Evolutionary conservation across 2,113 vertebrate genomes (phyloP), one percentile per base, ranked within the genome.

Genomic region (Albula glossodonta): DNA sequence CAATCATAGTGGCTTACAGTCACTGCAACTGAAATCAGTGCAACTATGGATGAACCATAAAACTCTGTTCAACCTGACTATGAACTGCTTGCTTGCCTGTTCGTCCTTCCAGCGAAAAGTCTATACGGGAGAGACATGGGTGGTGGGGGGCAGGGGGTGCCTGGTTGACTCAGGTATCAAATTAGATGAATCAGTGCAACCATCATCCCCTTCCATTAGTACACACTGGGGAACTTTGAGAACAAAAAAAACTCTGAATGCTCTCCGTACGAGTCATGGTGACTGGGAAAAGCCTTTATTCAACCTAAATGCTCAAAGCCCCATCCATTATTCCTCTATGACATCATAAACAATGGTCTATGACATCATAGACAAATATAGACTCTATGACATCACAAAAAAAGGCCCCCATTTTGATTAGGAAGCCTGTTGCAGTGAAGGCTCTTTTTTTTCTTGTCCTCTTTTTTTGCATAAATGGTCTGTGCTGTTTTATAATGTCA

Each of bases 401-500:
- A 80, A 6, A 10, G 60, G 10, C 15, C 25, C 17, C 57, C 41
- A 56, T 80, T 60, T 70, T 17, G 63, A 78, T 31, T 17, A 86
- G 70, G 70, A 41, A 60, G 51, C 56, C n/a, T 51, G 66, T 50
- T 15, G 48, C 82, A 53, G 41, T 83, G 51, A 82, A 60, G 51
- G 17, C 81, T 80, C 12, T 13, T 74, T 85, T 87, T 83, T 48
- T 19, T 15, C n/a, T 12, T 51, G 8, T 10, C 10, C 51, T 12
- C 53, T 85, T 41, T 56, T 56, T 22, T 13, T 15, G 22, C 66
- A 17, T 3, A 83, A 87, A 91, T 83, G 82, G 88, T 86, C 82
- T 88, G 89, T 86, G 80, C 82, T 86, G 90, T 87, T 92, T 89
- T 86, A 88, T 88, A 89, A 89, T 87, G 89, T 90, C 88, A 90